A percentile compares a stretch with the other conserved stretches of the same genome.
Evolutionary conservation across 2,888 invertebrate genomes (phyloP).

Genomic region (Meiosimyza decipiens): DNA sequence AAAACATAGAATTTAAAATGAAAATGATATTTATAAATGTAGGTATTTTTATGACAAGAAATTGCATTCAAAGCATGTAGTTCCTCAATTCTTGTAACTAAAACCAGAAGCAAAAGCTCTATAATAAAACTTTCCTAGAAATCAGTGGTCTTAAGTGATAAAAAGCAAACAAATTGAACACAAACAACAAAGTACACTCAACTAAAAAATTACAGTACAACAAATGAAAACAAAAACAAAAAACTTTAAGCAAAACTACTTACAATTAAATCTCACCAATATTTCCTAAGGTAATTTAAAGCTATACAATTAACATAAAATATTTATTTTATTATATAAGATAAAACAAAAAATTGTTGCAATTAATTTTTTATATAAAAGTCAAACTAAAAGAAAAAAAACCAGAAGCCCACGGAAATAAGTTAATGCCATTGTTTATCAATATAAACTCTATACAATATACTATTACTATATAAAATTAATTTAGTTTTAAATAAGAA

Average conservation of each 20-base stretch:
- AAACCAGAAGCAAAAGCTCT: conserved; percentile 9
- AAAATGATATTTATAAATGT: too few species aligned
- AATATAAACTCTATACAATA: background rate
- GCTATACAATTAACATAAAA: too few species aligned
- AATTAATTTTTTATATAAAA: background rate
- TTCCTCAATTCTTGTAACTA: too few species aligned
- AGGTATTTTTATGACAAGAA: too few species aligned
- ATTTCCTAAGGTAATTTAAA: too few species aligned
- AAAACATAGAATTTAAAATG: too few species aligned
- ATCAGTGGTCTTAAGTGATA: conserved; percentile 33
- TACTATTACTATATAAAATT: background rate
- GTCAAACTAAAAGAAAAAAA: background rate
- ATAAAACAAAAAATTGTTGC: background rate
- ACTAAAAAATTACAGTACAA: conserved; percentile 31
- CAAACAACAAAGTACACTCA: conserved; percentile 34
- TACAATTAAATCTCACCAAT: background rate
- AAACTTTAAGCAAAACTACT: conserved; percentile 3
- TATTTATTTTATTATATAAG: background rate
- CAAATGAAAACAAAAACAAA: background rate
- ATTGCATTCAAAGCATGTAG: too few species aligned
- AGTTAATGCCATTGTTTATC: background rate
- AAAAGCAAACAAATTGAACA: conserved; percentile 16
- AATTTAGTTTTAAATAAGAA: conserved; percentile 7
- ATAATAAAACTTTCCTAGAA: conserved; percentile 21
- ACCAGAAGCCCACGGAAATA: background rate